A percentile compares a stretch with the other conserved stretches of the same genome.
phyloP scores from a whole-genome alignment of 2,888 invertebrate genomes.

The Drosophila maculinotata region DNA sequence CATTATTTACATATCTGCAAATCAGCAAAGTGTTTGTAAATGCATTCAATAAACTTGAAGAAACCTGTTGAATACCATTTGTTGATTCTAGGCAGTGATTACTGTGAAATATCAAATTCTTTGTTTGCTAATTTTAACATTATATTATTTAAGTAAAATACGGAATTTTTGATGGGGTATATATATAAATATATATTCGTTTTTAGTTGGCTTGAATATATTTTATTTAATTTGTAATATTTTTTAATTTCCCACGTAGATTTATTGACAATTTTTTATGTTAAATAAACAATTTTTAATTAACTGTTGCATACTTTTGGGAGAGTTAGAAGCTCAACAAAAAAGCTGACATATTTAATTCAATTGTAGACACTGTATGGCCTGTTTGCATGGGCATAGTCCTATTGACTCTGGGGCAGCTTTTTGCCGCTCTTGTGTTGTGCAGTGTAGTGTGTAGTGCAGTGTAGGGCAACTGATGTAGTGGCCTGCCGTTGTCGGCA shows the following conservation, averaged over 20 bases:
- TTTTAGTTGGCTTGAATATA: neutral
- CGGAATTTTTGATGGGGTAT: too few relatives aligned
- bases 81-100: slow-evolving; percentile 1
- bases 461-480: slow-evolving; percentile 55
- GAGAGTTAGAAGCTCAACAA: neutral
- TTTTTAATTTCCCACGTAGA: too few relatives aligned
- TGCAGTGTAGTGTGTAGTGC: slow-evolving; percentile 29
- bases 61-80: slow-evolving; percentile 14
- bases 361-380: neutral
- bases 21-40: slow-evolving; percentile 9
- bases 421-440: slow-evolving; percentile 24
- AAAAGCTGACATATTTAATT: neutral
- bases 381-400: neutral
- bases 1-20: slow-evolving; percentile 19
- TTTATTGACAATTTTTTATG: too few relatives aligned
- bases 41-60: slow-evolving; percentile 1
- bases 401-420: neutral
- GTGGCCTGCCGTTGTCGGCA: slow-evolving; percentile 45
- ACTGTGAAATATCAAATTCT: neutral
- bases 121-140: neutral
- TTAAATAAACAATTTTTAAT: too few relatives aligned
- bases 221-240: too few relatives aligned
- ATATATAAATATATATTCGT: too few relatives aligned
- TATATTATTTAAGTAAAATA: too few relatives aligned
- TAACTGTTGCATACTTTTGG: too few relatives aligned